Base-by-base conservation (phyloP, 2,888 invertebrate species). In the Phortica magna region DNA sequence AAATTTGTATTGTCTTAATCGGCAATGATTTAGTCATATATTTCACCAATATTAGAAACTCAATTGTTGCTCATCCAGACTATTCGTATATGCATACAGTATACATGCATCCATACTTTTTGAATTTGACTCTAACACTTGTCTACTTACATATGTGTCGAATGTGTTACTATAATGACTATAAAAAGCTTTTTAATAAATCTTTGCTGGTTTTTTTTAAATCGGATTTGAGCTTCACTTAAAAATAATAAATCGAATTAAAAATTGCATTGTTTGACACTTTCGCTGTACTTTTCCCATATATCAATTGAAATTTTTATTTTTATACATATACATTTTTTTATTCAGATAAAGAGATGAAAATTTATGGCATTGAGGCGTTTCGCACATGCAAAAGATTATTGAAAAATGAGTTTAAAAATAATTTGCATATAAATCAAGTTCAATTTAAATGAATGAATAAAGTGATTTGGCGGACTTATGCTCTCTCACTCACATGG, bases 361-460 rank as follows among this genome's bases (percentile, higher is more conserved):
- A 53, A 68, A 68, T 42, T 41, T 68, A 65, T 67, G 67, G 53
- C 68, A 75, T 57, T 43, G 68, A 80, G 82, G 78, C 82, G 81
- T 81, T 31, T 77, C 22, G 65, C 64, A 79, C 76, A 76, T 77
- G 55, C 65, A 82, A 80, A 80, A 79, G 75, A 71, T 57, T 61
- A 67, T 42, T 67, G 67, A 41, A 67, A n/a, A 67, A 67, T 61
- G 64, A 77, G 82, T 59, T 82, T 84, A 81, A 83, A 85, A 83
- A 79, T 78, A 22, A 17, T 61, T 61, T 61, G 19, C 59, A 73
- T 61, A 80, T 85, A 85, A 85, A 85, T 85, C 85, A 85, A 85
- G 88, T 85, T 85, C 88, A 85, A 85, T 85, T 85, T 87, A 79
- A 83, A 81, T 78, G 73, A 77, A 79, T 78, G 74, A 77, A 79